Evolutionary conservation across 30 jellyfish, hydroid and myxozoan genomes (phyloP), one percentile per base, ranked within the genome.

Genomic region (Turritopsis dohrnii): DNA sequence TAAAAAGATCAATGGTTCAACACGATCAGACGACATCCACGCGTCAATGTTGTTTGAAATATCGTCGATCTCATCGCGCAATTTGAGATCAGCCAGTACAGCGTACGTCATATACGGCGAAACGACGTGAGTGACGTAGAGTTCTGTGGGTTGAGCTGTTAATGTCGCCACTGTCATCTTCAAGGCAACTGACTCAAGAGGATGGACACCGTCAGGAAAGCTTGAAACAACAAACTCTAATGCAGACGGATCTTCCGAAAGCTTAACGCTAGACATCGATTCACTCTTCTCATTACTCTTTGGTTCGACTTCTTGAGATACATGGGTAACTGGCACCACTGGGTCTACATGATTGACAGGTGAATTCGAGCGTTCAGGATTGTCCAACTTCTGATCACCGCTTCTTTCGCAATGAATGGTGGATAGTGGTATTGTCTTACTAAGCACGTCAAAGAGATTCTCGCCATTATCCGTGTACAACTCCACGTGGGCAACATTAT

Each of bases 91-190:
- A 25, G 76, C 65, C 5, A 18, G 0, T 1, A 80, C 27, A 29
- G 83, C 89, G 30, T 82, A 82, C 28, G 22, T 65, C 71, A 82
- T 18, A 72, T 82, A 71, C 1, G 89, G 89, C 74, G 89, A 66
- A 16, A 20, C 89, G 21, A 82, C 86, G 76, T 82, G 89, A 66
- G 89, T 66, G 13, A 82, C 65, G 26, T n/a, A 66, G 53, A 82
- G 29, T 24, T 29, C 41, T n/a, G 30, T 29, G 65, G 89, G 66
- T 71, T 71, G 52, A 29, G 52, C 52, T n/a, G 87, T 26, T 25
- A 82, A 29, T 21, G n/a, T 0, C 28, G 86, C 21, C 16, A 82
- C 66, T 16, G 18, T 71, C 83, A 82, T 82, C 54, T 82, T 82
- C 26, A 25, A 25, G 52, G 86, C 17, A 27, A 71, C 89, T 1